Base-by-base conservation (phyloP, 2,888 invertebrate species). In the Chaetogeoica ovagalla region DNA sequence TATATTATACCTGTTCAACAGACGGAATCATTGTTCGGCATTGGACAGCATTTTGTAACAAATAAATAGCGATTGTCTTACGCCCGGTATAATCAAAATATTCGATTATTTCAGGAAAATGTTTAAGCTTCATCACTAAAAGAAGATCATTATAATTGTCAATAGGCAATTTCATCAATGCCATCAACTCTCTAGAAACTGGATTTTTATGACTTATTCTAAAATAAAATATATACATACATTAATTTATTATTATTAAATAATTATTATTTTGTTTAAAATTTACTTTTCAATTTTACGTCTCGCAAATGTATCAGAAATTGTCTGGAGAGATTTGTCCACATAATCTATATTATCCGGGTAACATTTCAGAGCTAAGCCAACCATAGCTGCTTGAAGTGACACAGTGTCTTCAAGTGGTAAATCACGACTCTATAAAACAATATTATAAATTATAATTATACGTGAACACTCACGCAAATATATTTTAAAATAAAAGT, bases 321-420 rank as follows among this genome's bases (percentile, higher is more conserved):
- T 97, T 68, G 95, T 95, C 73, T 94, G 91, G 83, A 98, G 89
- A 23, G 98, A 98, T 85, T 96, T 93, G 86, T 98, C 97, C 4
- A 98, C 97, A 85, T 97, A 98, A 86, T 96, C 94, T 21, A 96
- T 92, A 85, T 94, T 90, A 85, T 96, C 95, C 0, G 97, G 95
- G 87, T 99, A 99, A 86, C 98, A 98, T 85, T 97, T 96, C 85
- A 98, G 93, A 0, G 98, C 97, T 83, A 99, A 88, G 87, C 96
- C 96, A 79, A 98, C 91, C 66, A 99, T 88, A 9, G 98, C 94
- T 77, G 98, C 95, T 89, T 99, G 97, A 79, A 99, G 89, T 11
- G 97, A 93, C 23, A 99, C 92, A 86, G 97, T 96, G 87, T 99
- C 98, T 87, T 99, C 98, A 37, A 94, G 87, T 0, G 97, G 95